These are phyloP conservation scores for Chromoteleia sp. DNA, from an alignment of 2,888 invertebrate genomes.

Conservation along the genomic window DNA sequence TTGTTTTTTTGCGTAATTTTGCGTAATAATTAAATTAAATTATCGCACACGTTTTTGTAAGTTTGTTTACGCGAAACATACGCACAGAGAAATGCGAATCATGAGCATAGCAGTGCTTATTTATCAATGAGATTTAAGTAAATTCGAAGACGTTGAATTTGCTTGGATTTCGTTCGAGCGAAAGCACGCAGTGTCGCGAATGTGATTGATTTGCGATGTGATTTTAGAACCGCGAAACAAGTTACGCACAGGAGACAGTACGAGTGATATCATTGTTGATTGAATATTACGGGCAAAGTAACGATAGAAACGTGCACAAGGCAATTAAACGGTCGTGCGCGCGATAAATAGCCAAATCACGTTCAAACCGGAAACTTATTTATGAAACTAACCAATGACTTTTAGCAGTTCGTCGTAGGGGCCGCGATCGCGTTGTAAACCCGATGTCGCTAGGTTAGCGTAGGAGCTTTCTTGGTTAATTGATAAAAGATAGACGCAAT, in stretches of 20 bases:
- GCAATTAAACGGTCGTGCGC: constrained; percentile 56
- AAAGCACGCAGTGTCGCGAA: constrained; percentile 19
- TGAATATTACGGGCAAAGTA: constrained; percentile 59
- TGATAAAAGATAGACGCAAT: constrained; percentile 56
- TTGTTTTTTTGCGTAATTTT: constrained; percentile 20
- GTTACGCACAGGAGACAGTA: constrained; percentile 80
- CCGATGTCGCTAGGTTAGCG: constrained; percentile 76
- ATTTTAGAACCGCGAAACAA: constrained; percentile 68
- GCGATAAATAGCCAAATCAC: constrained; percentile 80
- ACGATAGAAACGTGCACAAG: constrained; percentile 59
- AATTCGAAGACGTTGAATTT: constrained; percentile 37
- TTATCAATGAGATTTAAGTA: constrained; percentile 1
- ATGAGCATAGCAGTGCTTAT: constrained; percentile 20
- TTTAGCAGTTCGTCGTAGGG: constrained; percentile 75
- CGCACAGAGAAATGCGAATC: constrained; percentile 52
- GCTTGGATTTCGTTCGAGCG: constrained; percentile 18
- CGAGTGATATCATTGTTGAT: constrained; percentile 80
- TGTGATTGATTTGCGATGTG: constrained; percentile 60
- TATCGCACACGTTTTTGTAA: constrained; percentile 55
- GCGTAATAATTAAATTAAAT: constrained; percentile 35
- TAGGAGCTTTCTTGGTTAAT: constrained; percentile 65
- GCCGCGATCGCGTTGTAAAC: constrained; percentile 78
- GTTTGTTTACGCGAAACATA: constrained; percentile 32
- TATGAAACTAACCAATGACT: constrained; percentile 51
- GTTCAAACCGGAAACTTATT: constrained; percentile 37